Evolutionary conservation across 2,888 invertebrate species (phyloP), one percentile per base, ranked within the genome.

Genomic region (Pollenia labialis): DNA sequence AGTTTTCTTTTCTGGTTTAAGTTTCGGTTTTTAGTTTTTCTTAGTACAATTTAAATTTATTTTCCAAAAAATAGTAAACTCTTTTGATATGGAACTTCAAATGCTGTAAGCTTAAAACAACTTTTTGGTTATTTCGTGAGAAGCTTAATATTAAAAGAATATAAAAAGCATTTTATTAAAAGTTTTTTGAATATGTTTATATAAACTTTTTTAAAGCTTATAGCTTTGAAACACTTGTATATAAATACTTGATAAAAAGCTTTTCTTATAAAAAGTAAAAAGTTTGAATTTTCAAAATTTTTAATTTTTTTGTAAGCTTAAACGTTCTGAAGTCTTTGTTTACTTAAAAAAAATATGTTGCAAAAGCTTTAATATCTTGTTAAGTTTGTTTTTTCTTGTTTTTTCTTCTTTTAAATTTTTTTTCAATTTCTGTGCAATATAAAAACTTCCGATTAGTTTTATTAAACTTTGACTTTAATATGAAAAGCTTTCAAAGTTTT

Each of bases 321-420:
- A 56, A 23, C 11, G 11, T 23, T 56, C 12, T 56, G 9, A 56
- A 23, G 11, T 18, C 12, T 58, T 40, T 14, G 32, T 8, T 40
- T 40, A 32, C 32, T 14, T 58, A 11, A 18, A 18, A 9, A 11
- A 14, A 58, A 23, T 23, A 4, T 58, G 58, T 42, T 62, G 42
- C 3, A 42, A 62, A 44, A 62, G 62, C 62, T 62, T 62, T 62
- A 62, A 62, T 42, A 10, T 42, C 10, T 62, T 58, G 58, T 58
- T 64, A 64, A 18, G 44, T 64, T 64, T 64, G 9, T 9, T 42
- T 16, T n/a, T 44, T 42, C 1, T 23, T 23, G 23, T 23, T 62
- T 7, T 6, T 23, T 62, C 2, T 6, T 12, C 12, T 62, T 62
- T 18, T 62, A 1, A 16, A n/a, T 4, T 62, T 62, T n/a, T 42